Evolutionary conservation across 2,888 invertebrate genomes (phyloP), one percentile per base, ranked within the genome.

Genomic region (Rhogogaster chlorosoma): DNA sequence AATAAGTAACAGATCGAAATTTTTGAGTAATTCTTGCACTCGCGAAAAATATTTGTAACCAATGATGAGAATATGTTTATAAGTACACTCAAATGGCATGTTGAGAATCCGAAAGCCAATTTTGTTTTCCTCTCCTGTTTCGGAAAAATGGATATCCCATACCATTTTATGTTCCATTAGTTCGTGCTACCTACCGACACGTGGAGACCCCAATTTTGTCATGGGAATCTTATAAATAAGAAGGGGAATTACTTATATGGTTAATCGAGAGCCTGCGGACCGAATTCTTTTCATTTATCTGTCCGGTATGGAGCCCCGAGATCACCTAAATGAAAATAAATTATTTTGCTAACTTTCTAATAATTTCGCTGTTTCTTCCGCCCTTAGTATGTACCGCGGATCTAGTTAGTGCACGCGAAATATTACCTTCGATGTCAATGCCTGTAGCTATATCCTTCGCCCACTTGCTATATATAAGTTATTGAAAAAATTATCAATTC

Each of bases 271-370:
- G n/a, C 70, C n/a, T 18, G 1, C n/a, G 6, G 38, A 73, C 73
- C 71, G 15, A 73, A 73, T 67, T 73, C 73, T 38, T 42, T 42
- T 22, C 38, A 29, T 73, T 73, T 42, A 42, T 26, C 10, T n/a
- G 15, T 45, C 45, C 2, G 15, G 45, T 3, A 15, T 45, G 67
- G 32, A 18, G 67, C 6, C 67, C 18, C 7, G 18, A 32, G 67
- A 67, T 67, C 32, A 32, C 73, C 73, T 22, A 73, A 42, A 73
- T 73, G 73, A 73, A 42, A 38, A 38, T 73, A 67, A 18, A 22
- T 42, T 42, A 15, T 42, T 12, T 32, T 1, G 42, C 73, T 36
- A 73, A 42, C 42, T 42, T 3, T 12, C 73, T 42, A 38, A 42
- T 42, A 73, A 38, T 73, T 73, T 22, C 1, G 2, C 10, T 36